Base-by-base conservation (phyloP, 2,797 vertebrate genomes). In the Acipenser ruthenus region DNA sequence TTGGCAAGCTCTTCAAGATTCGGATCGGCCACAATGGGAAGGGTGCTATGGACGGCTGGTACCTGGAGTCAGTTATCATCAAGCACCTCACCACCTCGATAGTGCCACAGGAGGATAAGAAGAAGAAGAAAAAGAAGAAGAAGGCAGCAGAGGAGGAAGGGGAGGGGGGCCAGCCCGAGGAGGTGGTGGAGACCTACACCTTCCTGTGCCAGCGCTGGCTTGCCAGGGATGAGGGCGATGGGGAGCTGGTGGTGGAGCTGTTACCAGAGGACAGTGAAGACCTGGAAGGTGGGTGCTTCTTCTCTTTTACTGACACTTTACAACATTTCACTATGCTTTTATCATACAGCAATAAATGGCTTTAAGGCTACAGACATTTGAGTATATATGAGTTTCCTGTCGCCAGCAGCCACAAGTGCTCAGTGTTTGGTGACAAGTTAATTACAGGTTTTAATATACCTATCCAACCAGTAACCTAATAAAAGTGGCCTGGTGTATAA, bases 1-100 rank as follows among this genome's bases (percentile, higher is more conserved):
- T 99, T 2, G 95, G 95, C 0, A 92, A 89, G 74, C 81, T 99
- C 73, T 95, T 91, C 73, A 99, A 99, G 86, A 84, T 99, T 11
- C 92, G 95, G 0, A 92, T 99, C 15, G 93, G 90, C 64, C 97
- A 99, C 0, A 93, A 98, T 0, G 94, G 92, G 2, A 87, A 78
- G 2, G 96, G 96, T n/a, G 78, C 96, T 0, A 92, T 91, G 6
- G 86, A 93, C 0, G 93, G 96, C 72, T 99, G 97, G 97, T 98
- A 92, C 72, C 79, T 98, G 82, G 95, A 98, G 18, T 87, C 71
- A 0, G 73, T 99, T 68, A 87, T 89, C 0, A 78, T 99, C 78
- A 94, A 91, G 72, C 83, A 90, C 4, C 79, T 96, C 79, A 75
- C 81, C 0, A 73, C 76, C 8, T 86, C 79, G 4, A 75, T 87